Conservation (phyloP, 2,797 vertebrate species). For the Percopsis omiscomaycus region DNA sequence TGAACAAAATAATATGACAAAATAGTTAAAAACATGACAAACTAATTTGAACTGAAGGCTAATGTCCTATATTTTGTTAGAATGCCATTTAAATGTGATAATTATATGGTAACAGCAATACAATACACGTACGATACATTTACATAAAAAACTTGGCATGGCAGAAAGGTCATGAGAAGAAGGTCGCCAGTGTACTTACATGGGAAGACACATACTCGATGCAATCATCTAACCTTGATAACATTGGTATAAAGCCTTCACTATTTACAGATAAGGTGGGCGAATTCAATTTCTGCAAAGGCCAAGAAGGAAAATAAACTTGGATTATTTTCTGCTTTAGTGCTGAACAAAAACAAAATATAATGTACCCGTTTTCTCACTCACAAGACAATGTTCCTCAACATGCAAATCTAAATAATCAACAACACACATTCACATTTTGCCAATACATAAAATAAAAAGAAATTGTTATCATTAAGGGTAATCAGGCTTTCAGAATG, state of each 20-base stretch:
- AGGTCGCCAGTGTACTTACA: constrained; percentile 77
- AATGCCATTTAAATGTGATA: background rate
- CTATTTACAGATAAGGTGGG: constrained; percentile 95
- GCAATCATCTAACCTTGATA: constrained; percentile 95
- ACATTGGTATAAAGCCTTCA: constrained; percentile 96
- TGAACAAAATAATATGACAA: background rate
- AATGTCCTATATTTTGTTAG: background rate
- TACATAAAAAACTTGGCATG: too few relatives aligned
- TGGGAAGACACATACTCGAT: constrained; percentile 95
- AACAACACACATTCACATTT: background rate
- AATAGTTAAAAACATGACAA: background rate
- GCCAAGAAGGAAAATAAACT: constrained; percentile 14
- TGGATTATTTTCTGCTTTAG: background rate
- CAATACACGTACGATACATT: background rate
- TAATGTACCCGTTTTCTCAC: background rate
- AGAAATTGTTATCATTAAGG: too few relatives aligned
- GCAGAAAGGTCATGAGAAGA: too few relatives aligned
- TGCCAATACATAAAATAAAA: background rate
- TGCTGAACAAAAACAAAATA: constrained; percentile 2
- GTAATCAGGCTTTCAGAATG: too few relatives aligned
- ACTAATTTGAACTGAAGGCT: background rate
- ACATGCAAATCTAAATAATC: background rate
- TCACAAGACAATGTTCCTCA: constrained; percentile 6
- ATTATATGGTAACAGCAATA: background rate
- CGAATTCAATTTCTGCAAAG: constrained; percentile 92